A percentile compares a stretch with the other conserved stretches of the same genome.
Conservation (phyloP, 1,140 invertebrate genomes). For the Pseudomyrmex concolor region DNA sequence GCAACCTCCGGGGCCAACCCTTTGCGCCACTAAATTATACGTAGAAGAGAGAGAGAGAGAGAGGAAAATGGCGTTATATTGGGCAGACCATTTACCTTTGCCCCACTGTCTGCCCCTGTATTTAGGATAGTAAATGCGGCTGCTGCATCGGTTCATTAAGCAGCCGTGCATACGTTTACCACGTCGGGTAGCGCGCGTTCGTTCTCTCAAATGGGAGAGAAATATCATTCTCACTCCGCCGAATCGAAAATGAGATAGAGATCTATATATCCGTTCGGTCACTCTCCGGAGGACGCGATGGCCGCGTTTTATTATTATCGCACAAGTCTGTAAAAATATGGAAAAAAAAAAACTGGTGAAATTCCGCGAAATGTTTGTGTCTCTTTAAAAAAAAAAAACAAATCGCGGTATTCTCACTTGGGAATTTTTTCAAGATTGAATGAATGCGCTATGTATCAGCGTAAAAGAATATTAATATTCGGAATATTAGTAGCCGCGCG, state of each 20-base stretch:
- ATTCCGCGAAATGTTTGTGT: no score
- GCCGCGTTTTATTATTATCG: no score
- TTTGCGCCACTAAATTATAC: conserved; percentile 37
- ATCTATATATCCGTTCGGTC: no score
- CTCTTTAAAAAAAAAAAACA: no score
- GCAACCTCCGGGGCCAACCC: background rate
- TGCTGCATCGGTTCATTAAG: conserved; percentile 41
- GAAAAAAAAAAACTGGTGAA: no score
- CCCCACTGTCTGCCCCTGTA: conserved; percentile 16
- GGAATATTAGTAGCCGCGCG: background rate
- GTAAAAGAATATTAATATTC: background rate
- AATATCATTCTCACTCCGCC: background rate
- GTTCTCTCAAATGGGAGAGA: conserved; percentile 5
- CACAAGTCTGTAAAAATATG: no score
- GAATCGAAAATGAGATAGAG: conserved; percentile 10
- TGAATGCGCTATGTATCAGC: background rate
- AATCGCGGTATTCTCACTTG: no score
- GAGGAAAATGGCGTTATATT: background rate
- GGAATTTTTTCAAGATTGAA: no score
- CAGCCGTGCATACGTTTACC: conserved; percentile 27
- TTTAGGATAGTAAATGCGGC: conserved; percentile 37
- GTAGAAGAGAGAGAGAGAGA: background rate
- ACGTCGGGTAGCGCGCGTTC: background rate
- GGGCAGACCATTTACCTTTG: conserved; percentile 40
- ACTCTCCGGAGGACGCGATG: no score